A percentile compares a stretch with the other conserved stretches of the same genome.
phyloP scores from a whole-genome alignment of 2,888 invertebrate genomes.

The Litoditis marina region DNA sequence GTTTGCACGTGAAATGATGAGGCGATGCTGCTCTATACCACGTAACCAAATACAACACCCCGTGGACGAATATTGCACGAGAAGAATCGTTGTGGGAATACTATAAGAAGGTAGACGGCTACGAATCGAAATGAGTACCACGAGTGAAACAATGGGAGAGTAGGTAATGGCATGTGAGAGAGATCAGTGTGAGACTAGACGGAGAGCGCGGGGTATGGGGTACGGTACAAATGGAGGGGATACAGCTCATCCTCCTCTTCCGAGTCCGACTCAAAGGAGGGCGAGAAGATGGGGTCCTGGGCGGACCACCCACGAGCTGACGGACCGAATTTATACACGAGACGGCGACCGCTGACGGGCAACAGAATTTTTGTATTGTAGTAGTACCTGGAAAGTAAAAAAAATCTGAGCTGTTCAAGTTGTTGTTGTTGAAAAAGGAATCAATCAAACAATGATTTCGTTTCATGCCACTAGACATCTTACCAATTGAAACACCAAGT shows the following conservation, averaged over 20 bases:
- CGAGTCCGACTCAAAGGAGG: constrained; percentile 11
- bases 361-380: constrained; percentile 62
- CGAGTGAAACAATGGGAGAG: constrained; percentile 10
- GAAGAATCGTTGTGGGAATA: too few relatives aligned
- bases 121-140: too few relatives aligned
- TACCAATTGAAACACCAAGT: too few relatives aligned
- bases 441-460: too few relatives aligned
- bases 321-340: constrained; percentile 62
- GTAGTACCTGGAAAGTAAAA: constrained; percentile 52
- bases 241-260: constrained; percentile 9
- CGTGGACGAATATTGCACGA: too few relatives aligned
- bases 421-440: neutral
- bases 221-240: neutral
- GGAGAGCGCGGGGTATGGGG: constrained; percentile 15
- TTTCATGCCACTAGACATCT: too few relatives aligned
- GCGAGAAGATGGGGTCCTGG: constrained; percentile 13
- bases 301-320: constrained; percentile 62
- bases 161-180: constrained; percentile 13
- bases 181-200: constrained; percentile 21
- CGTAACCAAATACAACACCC: too few relatives aligned
- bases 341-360: constrained; percentile 62
- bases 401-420: neutral
- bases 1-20: too few relatives aligned
- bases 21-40: too few relatives aligned
- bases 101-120: too few relatives aligned